phyloP scores from a whole-genome alignment of 2,113 vertebrate species.

The Saccopteryx bilineata region DNA sequence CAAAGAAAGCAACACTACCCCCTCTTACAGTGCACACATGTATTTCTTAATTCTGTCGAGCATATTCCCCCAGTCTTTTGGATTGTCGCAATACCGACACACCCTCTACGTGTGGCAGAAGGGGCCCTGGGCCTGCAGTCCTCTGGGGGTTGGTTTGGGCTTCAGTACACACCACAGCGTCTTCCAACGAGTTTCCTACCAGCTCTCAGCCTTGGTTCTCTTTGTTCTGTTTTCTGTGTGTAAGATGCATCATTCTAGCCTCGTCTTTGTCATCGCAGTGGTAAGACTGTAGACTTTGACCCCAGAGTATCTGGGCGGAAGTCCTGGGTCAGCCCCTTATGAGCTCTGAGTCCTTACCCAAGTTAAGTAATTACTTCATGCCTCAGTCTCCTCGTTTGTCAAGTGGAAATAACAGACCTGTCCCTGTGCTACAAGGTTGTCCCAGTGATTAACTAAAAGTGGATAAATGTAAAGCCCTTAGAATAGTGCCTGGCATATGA shows the following conservation, averaged over 20 bases:
- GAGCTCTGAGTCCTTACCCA: neutral
- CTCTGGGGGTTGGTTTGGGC: neutral
- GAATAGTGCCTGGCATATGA: neutral
- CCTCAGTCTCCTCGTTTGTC: neutral
- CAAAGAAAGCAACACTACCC: neutral
- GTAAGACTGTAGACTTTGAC: neutral
- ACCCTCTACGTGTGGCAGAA: accelerated
- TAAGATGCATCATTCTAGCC: neutral
- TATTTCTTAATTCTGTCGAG: neutral
- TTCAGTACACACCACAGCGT: neutral
- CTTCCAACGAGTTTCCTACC: neutral
- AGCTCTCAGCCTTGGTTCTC: neutral
- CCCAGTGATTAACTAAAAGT: neutral
- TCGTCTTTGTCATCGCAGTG: neutral
- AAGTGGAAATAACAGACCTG: neutral
- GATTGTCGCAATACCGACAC: neutral
- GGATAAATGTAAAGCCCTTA: neutral
- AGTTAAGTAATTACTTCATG: neutral
- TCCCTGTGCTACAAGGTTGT: neutral
- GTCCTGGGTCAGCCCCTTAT: neutral
- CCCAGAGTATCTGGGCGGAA: neutral
- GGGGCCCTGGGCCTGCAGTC: neutral
- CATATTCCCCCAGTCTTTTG: neutral
- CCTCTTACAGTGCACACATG: neutral
- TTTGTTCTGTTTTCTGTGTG: neutral